Evolutionary conservation across 2,113 vertebrate species (phyloP).

Genomic region (Halcyon malimbica): DNA sequence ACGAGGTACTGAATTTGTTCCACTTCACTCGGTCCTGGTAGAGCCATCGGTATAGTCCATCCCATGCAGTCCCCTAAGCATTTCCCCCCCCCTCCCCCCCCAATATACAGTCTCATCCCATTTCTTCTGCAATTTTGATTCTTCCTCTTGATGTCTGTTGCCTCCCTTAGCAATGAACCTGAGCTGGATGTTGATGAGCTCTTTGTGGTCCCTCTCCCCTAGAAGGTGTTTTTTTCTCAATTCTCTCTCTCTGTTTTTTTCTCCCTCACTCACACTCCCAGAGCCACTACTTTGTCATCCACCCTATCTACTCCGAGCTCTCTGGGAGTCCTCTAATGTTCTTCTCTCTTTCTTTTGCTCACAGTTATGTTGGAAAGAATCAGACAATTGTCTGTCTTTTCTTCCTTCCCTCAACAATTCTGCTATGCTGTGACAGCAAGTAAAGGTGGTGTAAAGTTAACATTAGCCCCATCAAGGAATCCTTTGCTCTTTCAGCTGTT

Average conservation of each 20-base stretch:
- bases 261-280: neutral
- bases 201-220: neutral
- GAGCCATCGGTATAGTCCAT: neutral
- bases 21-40: neutral
- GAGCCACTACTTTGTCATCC: neutral
- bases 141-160: neutral
- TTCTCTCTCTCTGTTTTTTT: neutral
- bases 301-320: neutral
- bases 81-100: too few relatives aligned
- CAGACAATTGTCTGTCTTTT: neutral
- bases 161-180: neutral
- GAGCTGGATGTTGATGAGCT: neutral
- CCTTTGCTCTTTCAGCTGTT: neutral
- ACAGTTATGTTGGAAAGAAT: neutral
- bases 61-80: neutral
- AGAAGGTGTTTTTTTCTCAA: neutral
- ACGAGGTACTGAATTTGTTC: neutral
- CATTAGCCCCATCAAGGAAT: neutral
- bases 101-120: neutral
- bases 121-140: neutral
- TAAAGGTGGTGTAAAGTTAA: neutral
- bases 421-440: neutral
- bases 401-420: neutral
- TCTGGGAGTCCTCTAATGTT: neutral
- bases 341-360: neutral